These are phyloP conservation scores for Oncorhynchus keta DNA, from an alignment of 2,113 vertebrate genomes.

Conservation along the genomic window DNA sequence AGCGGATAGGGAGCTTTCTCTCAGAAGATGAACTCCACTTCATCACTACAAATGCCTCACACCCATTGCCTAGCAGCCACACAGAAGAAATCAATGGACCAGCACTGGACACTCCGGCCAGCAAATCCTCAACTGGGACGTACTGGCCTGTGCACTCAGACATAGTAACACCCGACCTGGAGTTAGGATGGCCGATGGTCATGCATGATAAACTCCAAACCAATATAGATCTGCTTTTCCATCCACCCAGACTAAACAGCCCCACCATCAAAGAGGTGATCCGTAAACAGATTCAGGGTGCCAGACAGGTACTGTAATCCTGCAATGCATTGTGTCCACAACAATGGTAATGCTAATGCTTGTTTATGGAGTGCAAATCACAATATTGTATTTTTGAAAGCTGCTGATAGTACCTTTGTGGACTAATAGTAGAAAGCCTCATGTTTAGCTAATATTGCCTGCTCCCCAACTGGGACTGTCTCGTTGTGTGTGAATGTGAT, in stretches of 20 bases:
- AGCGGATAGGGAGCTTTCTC: conserved; percentile 84
- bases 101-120: conserved; percentile 52
- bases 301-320: conserved; percentile 84
- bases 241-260: conserved; percentile 86
- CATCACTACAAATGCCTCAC: conserved; percentile 80
- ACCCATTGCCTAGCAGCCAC: conserved; percentile 57
- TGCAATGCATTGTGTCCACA: background rate
- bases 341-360: background rate
- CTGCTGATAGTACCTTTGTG: background rate
- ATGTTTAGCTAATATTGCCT: background rate
- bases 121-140: conserved; percentile 86
- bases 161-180: conserved; percentile 88
- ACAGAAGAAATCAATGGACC: conserved; percentile 65
- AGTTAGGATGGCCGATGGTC: conserved; percentile 91
- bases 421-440: background rate
- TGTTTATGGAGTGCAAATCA: background rate
- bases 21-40: conserved; percentile 87
- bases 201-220: conserved; percentile 79
- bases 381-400: background rate
- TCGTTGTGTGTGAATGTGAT: background rate
- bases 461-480: background rate
- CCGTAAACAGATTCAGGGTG: conserved; percentile 88
- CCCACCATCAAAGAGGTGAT: conserved; percentile 94
- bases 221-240: conserved; percentile 88
- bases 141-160: conserved; percentile 96